phyloP scores from a whole-genome alignment of 1,140 invertebrate species.

The Cecropterus lyciades region DNA sequence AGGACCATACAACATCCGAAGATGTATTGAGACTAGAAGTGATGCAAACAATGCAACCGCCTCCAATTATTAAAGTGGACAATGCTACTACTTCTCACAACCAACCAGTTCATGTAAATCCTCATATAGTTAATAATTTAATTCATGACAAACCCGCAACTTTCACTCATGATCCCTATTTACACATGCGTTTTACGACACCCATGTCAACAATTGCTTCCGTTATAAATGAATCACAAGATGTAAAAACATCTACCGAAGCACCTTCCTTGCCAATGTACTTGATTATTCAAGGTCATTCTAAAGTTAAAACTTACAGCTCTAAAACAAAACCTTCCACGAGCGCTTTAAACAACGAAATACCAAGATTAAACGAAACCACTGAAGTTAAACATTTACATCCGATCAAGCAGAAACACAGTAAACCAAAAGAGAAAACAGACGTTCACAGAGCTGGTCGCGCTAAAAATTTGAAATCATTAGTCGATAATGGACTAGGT shows the following conservation, averaged over 20 bases:
- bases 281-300: slow-evolving; percentile 92
- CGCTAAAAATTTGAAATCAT: slow-evolving; percentile 65
- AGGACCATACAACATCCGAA: slow-evolving; percentile 50
- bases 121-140: slow-evolving; percentile 56
- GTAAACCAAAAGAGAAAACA: slow-evolving; percentile 52
- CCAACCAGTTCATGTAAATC: slow-evolving; percentile 60
- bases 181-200: slow-evolving; percentile 73
- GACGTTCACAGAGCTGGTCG: slow-evolving; percentile 49
- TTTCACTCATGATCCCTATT: slow-evolving; percentile 71
- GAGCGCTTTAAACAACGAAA: slow-evolving; percentile 54
- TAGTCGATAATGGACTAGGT: slow-evolving; percentile 67
- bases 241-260: slow-evolving; percentile 87
- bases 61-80: slow-evolving; percentile 64
- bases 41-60: slow-evolving; percentile 83
- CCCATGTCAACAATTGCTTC: slow-evolving; percentile 68
- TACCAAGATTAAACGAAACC: slow-evolving; percentile 78
- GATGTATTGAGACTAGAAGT: slow-evolving; percentile 61
- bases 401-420: slow-evolving; percentile 71
- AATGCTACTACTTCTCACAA: slow-evolving; percentile 60
- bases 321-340: slow-evolving; percentile 76
- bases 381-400: slow-evolving; percentile 86
- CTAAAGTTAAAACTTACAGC: slow-evolving; percentile 92
- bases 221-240: slow-evolving; percentile 84
- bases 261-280: slow-evolving; percentile 88
- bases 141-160: slow-evolving; percentile 60